Conservation (phyloP, 30 jellyfish, hydroid and myxozoan genomes). For the Aurelia coerulea region DNA sequence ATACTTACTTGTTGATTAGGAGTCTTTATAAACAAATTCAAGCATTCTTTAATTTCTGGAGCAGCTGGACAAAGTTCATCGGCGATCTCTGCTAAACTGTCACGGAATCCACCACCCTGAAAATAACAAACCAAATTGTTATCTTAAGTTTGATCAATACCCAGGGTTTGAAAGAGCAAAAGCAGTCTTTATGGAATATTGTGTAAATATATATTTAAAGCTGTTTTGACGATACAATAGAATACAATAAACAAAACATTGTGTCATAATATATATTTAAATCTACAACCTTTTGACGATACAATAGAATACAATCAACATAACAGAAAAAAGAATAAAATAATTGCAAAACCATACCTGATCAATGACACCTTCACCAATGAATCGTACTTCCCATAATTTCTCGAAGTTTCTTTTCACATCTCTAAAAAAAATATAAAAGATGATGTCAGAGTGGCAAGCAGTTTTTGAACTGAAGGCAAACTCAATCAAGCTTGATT, state of each 20-base stretch:
- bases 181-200: no score
- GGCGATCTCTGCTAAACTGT: slow-evolving; percentile 94
- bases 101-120: slow-evolving; percentile 99
- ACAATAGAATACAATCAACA: no score
- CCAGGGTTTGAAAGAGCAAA: not conserved
- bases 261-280: no score
- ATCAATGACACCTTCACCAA: slow-evolving; percentile 97
- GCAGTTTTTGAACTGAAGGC: no score
- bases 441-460: not conserved
- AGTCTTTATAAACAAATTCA: slow-evolving; percentile 74
- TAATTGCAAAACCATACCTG: slow-evolving; percentile 44
- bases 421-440: slow-evolving; percentile 56
- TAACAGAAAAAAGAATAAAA: not conserved
- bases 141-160: not conserved
- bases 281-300: no score
- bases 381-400: slow-evolving; percentile 96
- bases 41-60: slow-evolving; percentile 54
- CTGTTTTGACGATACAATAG: no score
- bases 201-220: no score
- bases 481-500: no score
- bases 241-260: no score
- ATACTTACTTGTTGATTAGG: slow-evolving; percentile 82
- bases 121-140: not conserved
- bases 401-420: slow-evolving; percentile 85
- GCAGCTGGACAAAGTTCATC: slow-evolving; percentile 95